Conservation (phyloP, 1,140 invertebrate genomes). For the Drosophila mauritiana region DNA sequence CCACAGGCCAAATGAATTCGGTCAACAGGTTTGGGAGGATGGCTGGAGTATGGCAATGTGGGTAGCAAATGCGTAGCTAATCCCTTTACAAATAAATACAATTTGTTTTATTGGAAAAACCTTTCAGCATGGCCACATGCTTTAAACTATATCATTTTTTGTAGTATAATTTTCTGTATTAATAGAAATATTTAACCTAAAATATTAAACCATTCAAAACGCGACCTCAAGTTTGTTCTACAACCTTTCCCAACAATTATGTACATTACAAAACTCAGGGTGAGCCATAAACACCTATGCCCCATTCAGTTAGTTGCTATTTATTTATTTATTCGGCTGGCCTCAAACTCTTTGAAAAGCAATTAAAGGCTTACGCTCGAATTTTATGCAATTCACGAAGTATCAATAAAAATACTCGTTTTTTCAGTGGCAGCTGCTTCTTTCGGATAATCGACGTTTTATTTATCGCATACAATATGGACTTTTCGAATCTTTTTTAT, state of each 20-base stretch:
- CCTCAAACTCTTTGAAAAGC: slow-evolving; percentile 24
- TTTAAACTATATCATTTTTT: no score
- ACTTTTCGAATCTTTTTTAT: slow-evolving; percentile 45
- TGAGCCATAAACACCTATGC: slow-evolving; percentile 8
- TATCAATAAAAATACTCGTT: slow-evolving; percentile 36
- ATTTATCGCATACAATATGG: slow-evolving; percentile 43
- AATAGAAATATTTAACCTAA: no score
- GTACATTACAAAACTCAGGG: slow-evolving; percentile 13
- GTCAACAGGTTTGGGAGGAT: slow-evolving; percentile 39
- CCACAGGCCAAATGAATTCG: slow-evolving; percentile 23
- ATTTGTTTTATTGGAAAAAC: neutral
- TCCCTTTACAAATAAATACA: neutral
- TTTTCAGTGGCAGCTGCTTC: slow-evolving; percentile 14
- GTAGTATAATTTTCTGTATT: no score
- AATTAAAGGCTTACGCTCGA: slow-evolving; percentile 38
- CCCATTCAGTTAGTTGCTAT: neutral
- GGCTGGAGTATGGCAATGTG: slow-evolving; percentile 11
- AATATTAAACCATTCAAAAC: no score
- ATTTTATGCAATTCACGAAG: slow-evolving; percentile 27
- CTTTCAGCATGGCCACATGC: no score
- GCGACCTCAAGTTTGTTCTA: neutral
- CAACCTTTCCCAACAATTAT: slow-evolving; percentile 4
- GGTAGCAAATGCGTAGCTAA: neutral
- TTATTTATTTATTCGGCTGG: slow-evolving; percentile 24
- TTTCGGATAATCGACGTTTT: slow-evolving; percentile 27